Evolutionary conservation across 2,888 invertebrate species (phyloP), one percentile per base, ranked within the genome.

Genomic region (Archaeoteleia sp.): DNA sequence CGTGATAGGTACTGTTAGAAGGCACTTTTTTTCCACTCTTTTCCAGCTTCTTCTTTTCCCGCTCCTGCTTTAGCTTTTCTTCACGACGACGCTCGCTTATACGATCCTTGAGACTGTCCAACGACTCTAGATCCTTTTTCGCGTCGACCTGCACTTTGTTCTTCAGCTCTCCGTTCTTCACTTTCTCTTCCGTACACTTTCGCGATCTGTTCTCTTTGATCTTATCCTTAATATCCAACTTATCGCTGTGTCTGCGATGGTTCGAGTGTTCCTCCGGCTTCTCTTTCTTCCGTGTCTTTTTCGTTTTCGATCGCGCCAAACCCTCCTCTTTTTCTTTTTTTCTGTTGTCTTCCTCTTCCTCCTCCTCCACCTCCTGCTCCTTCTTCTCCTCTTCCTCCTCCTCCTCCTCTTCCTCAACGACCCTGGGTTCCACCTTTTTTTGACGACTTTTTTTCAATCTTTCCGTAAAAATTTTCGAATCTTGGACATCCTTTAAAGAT

Each of bases 91-190:
- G 79, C 61, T 83, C 82, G 60, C 82, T 83, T 62, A 84, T 82
- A 37, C 79, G 80, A 67, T 85, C 84, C 62, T 85, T 85, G 51
- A 84, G 71, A 74, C 83, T 79, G 58, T 85, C 85, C 46, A 84
- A 76, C 8, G 82, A 84, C 32, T 84, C 85, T 35, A 84, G 75
- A 74, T 85, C 85, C 54, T 83, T 82, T 10, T 72, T 65, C 87
- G 23, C 25, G 13, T 88, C 88, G 34, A 83, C 87, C 69, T 87
- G 83, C 2, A 88, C 81, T 13, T 87, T 86, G 66, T 32, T 88
- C 86, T 75, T 90, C 85, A 79, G 88, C 87, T 75, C 90, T 79
- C 70, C 91, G 83, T 83, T 90, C 88, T 82, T 91, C 88, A 62
- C 89, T 88, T 78, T 89, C 87, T 81, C 79, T 23, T 67, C 63